Base-by-base conservation (phyloP, 2,113 vertebrate genomes). In the Cettia cetti region DNA sequence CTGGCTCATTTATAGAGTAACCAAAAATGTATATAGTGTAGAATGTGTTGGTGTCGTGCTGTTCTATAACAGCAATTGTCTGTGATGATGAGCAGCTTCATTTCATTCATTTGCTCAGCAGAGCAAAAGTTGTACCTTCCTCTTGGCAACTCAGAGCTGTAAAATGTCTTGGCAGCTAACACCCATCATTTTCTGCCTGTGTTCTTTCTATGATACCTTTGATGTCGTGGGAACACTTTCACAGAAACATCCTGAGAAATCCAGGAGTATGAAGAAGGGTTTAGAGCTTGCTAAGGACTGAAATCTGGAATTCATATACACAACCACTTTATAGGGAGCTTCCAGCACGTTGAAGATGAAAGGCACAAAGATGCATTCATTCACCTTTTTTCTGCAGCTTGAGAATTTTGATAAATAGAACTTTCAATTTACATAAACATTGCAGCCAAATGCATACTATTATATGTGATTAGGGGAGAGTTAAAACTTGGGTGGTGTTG, bases 151-250 rank as follows among this genome's bases (percentile, higher is more conserved):
- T 24, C 15, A 70, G 37, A 64, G 54, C 52, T 94, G 63, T 81
- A 88, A 90, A 88, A 74, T 37, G 14, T 52, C 82, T 96, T 96
- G 92, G 90, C 95, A 94, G 82, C 71, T 91, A 69, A 94, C 81
- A 89, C 87, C 88, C 75, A 27, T 95, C 75, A 83, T 95, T 94
- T 95, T 89, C 93, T 91, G 90, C 91, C 78, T 92, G 15, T 80
- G 30, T 82, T 92, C 63, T 95, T 78, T 85, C 87, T 45, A 2
- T 75, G 76, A 90, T 91, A 91, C 75, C 94, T 96, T 96, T 97
- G 94, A 95, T 95, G 95, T 96, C 56, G 63, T 97, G 93, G 92
- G 96, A 97, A 95, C 70, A 35, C 65, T 82, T 76, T 20, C 0
- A 68, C 10, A 84, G 81, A 82, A 80, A 28, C 77, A 79, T 42